A percentile compares a stretch with the other conserved stretches of the same genome.
These are phyloP conservation scores for Crotalus viridis DNA, from an alignment of 2,113 vertebrate species.

Conservation along the genomic window DNA sequence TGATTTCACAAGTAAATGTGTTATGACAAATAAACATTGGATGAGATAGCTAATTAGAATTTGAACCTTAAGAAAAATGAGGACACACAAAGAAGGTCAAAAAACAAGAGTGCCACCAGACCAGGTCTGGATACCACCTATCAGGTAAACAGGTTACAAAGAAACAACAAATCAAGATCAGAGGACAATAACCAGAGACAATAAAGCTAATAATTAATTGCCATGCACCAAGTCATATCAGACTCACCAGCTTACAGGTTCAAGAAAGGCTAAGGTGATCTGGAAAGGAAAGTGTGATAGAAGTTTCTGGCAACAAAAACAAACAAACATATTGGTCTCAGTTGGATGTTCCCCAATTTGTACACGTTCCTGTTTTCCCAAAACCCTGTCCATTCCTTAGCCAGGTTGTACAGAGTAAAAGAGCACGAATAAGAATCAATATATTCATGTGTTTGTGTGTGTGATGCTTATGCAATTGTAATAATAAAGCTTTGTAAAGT, in stretches of 20 bases:
- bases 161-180: not conserved
- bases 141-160: not conserved
- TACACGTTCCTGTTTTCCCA: not conserved
- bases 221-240: not conserved
- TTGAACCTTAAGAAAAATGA: not conserved
- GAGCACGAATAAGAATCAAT: not conserved
- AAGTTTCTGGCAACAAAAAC: not conserved
- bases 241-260: not conserved
- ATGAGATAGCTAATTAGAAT: not conserved
- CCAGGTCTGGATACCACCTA: not conserved
- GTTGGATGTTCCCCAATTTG: not conserved
- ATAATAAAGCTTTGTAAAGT: not conserved
- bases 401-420: not conserved
- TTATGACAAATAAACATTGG: not conserved
- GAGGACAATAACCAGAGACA: not conserved
- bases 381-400: not conserved
- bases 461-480: not conserved
- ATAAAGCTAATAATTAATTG: not conserved
- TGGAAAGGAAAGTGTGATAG: not conserved
- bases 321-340: not conserved
- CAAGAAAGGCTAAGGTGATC: not conserved
- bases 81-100: not conserved
- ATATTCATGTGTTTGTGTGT: not conserved
- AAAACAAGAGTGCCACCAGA: not conserved
- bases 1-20: not conserved